Evolutionary conservation across 2,888 invertebrate genomes (phyloP).

Genomic region (Nymphalis polychloros): DNA sequence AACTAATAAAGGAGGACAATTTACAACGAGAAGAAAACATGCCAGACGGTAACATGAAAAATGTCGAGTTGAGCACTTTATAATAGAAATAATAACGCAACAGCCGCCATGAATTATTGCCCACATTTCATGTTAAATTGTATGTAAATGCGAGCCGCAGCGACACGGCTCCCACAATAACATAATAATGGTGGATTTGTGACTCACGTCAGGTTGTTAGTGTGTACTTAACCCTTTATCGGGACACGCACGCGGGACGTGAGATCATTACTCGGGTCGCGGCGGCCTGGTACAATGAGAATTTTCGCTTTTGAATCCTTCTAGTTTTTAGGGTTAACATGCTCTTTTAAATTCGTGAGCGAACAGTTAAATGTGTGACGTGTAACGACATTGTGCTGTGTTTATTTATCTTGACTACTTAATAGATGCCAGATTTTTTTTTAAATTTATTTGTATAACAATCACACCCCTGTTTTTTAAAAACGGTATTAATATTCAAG

Average conservation of each 20-base stretch:
- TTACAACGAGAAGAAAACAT: constrained; percentile 57
- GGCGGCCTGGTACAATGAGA: constrained; percentile 58
- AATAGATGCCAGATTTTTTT: constrained; percentile 52
- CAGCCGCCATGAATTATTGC: constrained; percentile 76
- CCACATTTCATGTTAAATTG: constrained; percentile 81
- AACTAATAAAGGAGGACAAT: constrained; percentile 55
- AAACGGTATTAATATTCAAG: neutral
- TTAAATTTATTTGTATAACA: constrained; percentile 51
- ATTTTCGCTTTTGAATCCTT: constrained; percentile 45
- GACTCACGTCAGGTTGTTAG: constrained; percentile 81
- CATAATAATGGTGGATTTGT: constrained; percentile 82
- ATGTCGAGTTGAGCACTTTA: constrained; percentile 74
- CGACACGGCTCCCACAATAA: constrained; percentile 80
- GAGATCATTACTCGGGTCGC: constrained; percentile 77
- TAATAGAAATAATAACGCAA: constrained; percentile 79
- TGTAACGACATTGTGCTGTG: constrained; percentile 46
- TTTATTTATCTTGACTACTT: constrained; percentile 48
- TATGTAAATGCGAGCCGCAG: constrained; percentile 77
- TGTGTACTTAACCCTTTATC: constrained; percentile 82
- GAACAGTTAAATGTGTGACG: constrained; percentile 62
- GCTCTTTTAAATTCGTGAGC: constrained; percentile 52
- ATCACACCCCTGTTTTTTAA: constrained; percentile 32
- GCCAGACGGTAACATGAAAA: constrained; percentile 68
- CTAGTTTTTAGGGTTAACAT: constrained; percentile 42
- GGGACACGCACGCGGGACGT: constrained; percentile 79